A percentile compares a stretch with the other conserved stretches of the same genome.
phyloP scores from a whole-genome alignment of 1,140 invertebrate genomes.

The Magallana ariakensis region DNA sequence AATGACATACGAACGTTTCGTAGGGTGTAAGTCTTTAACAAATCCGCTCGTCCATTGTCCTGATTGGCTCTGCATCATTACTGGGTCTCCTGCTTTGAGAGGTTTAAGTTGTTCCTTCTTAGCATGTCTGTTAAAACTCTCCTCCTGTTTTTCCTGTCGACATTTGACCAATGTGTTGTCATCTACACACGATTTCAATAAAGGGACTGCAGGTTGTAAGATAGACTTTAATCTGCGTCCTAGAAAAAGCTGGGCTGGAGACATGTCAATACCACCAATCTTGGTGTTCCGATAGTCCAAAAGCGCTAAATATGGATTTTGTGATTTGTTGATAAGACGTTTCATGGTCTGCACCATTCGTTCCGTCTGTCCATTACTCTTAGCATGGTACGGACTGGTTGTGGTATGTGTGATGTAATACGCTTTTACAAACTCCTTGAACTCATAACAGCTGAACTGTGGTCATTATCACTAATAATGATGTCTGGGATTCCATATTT shows the following conservation, averaged over 20 bases:
- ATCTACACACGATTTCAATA: background rate
- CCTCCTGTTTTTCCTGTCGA: background rate
- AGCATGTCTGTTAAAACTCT: background rate
- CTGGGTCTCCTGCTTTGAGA: background rate
- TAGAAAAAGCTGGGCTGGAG: background rate
- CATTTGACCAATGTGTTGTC: background rate
- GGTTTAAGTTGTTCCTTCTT: background rate
- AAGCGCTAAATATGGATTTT: background rate
- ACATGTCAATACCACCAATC: background rate
- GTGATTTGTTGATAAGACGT: too few species aligned
- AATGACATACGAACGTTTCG: too few species aligned
- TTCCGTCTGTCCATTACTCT: too few species aligned
- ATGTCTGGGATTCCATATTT: background rate
- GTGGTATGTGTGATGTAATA: too few species aligned
- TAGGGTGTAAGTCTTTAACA: too few species aligned
- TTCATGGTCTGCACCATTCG: too few species aligned
- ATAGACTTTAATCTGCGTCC: too few species aligned
- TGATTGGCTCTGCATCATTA: too few species aligned
- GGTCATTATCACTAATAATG: background rate
- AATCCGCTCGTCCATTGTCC: too few species aligned
- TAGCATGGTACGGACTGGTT: too few species aligned
- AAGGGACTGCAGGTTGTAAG: too few species aligned
- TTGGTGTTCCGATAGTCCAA: background rate
- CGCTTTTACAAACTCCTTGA: background rate
- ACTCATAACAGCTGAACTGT: background rate